Percentiles rank a stretch among this genome's conserved stretches.
Conservation (phyloP, 1,140 invertebrate species). For the Atopsyche davidsoni region DNA sequence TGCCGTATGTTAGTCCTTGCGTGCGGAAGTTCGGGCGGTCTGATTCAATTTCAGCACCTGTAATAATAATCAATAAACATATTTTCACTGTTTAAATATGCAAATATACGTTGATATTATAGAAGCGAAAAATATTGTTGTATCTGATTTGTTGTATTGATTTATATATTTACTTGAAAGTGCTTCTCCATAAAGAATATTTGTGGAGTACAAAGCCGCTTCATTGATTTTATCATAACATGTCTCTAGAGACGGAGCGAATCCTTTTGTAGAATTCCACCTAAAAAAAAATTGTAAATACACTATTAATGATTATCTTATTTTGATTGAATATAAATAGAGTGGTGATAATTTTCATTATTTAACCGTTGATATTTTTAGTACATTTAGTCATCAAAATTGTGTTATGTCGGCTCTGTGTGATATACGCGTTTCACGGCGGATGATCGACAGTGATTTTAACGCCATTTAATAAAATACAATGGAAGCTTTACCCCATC, state of each 20-base stretch:
- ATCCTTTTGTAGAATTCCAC: slow-evolving; percentile 18
- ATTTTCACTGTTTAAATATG: too few relatives aligned
- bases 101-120: background rate
- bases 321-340: too few relatives aligned
- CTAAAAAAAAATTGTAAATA: slow-evolving; percentile 22
- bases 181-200: slow-evolving; percentile 25
- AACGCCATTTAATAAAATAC: too few relatives aligned
- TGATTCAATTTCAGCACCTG: slow-evolving; percentile 22
- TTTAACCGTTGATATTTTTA: too few relatives aligned
- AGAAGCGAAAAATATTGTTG: background rate
- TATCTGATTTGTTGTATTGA: too few relatives aligned
- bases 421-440: too few relatives aligned
- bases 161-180: slow-evolving; percentile 15
- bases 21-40: slow-evolving; percentile 18
- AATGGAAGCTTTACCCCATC: too few relatives aligned
- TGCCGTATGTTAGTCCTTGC: slow-evolving; percentile 16
- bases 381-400: too few relatives aligned
- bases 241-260: slow-evolving; percentile 3
- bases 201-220: slow-evolving; percentile 12
- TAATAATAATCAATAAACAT: slow-evolving; percentile 7
- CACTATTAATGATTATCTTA: too few relatives aligned
- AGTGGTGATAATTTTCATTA: too few relatives aligned
- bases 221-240: slow-evolving; percentile 24
- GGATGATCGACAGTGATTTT: too few relatives aligned
- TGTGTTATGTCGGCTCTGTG: too few relatives aligned